A percentile compares a stretch with the other conserved stretches of the same genome.
Conservation (phyloP, 2,113 vertebrate genomes). For the Bufo bufo region DNA sequence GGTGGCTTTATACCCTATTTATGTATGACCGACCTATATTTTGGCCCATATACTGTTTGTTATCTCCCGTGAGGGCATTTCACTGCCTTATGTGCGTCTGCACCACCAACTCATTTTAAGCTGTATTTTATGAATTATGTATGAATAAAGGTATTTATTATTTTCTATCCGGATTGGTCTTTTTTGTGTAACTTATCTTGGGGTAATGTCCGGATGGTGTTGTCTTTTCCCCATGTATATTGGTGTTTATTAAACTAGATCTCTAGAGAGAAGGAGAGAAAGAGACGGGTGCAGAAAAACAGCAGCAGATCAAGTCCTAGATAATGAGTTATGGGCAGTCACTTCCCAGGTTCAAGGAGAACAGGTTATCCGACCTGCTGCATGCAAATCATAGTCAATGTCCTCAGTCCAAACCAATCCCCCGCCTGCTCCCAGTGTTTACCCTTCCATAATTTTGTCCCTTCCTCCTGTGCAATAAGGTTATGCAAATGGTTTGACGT, state of each 20-base stretch:
- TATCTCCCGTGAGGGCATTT: no score
- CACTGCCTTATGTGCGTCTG: no score
- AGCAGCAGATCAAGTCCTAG: neutral
- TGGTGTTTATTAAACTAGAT: neutral
- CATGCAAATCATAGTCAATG: neutral
- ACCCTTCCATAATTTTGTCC: neutral
- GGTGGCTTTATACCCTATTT: no score
- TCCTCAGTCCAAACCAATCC: neutral
- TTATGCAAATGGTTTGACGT: conserved; percentile 5
- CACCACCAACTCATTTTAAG: no score
- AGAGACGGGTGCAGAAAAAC: neutral
- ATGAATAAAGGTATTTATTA: no score
- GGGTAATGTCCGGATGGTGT: no score
- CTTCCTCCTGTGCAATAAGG: neutral
- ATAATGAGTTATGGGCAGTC: neutral
- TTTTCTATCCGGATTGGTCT: no score
- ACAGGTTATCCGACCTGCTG: neutral
- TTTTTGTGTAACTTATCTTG: no score
- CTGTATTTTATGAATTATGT: no score
- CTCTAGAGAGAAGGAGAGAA: neutral
- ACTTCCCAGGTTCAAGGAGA: neutral
- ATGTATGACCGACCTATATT: no score
- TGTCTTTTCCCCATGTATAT: no score
- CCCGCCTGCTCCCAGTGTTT: neutral
- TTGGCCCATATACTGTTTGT: no score